phyloP scores from a whole-genome alignment of 2,797 vertebrate genomes.

The Falco peregrinus region DNA sequence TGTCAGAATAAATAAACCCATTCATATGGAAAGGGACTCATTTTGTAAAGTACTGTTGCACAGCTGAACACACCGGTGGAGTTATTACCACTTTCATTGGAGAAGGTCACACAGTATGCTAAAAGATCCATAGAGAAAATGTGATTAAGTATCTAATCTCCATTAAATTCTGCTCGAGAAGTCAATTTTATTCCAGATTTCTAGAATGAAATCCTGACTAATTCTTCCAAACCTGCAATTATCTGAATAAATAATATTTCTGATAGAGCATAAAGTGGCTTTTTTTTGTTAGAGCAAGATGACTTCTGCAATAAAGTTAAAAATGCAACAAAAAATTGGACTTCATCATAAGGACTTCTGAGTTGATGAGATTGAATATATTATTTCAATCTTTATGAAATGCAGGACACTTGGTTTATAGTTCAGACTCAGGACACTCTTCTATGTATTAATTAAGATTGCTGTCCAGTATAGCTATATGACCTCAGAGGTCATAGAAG shows the following conservation, averaged over 20 bases:
- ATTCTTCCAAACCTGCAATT: not conserved
- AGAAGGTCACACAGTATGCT: not conserved
- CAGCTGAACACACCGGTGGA: not conserved
- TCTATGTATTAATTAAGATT: not conserved
- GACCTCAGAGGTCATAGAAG: not conserved
- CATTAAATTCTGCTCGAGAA: not conserved
- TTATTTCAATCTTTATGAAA: not conserved
- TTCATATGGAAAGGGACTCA: not conserved
- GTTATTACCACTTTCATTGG: not conserved
- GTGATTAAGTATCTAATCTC: not conserved
- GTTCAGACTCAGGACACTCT: not conserved
- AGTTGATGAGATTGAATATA: not conserved
- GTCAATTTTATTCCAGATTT: slow-evolving; percentile 9
- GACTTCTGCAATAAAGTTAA: not conserved
- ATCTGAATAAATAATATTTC: not conserved
- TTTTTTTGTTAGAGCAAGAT: not conserved
- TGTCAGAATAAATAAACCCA: not conserved
- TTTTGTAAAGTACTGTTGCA: not conserved
- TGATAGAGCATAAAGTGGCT: too few species aligned
- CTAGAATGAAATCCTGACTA: not conserved
- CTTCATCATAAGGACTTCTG: not conserved
- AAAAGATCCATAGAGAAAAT: not conserved
- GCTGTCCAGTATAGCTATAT: not conserved
- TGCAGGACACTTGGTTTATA: not conserved
- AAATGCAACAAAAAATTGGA: not conserved